Percentiles rank a stretch among this genome's conserved stretches.
phyloP scores from a whole-genome alignment of 92 coral and sea anemone genomes.

The Epizoanthus illoricatus region DNA sequence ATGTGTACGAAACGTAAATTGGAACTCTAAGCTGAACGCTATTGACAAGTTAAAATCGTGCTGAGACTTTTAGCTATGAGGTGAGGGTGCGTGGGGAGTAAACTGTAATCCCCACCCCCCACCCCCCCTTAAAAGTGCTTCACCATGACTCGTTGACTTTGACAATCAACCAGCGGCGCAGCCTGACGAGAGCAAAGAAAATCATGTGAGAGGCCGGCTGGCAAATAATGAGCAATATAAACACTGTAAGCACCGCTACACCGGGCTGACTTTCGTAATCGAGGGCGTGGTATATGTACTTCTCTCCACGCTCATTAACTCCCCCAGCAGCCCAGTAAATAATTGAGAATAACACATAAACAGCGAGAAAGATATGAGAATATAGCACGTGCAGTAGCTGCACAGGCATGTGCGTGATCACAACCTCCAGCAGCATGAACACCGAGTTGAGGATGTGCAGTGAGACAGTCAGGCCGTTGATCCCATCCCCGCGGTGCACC shows the following conservation, averaged over 20 bases:
- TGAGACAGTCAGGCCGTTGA: slow-evolving; percentile 61
- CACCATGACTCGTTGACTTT: slow-evolving; percentile 44
- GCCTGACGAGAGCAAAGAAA: slow-evolving; percentile 54
- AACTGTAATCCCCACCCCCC: too few species aligned
- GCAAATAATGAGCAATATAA: slow-evolving; percentile 56
- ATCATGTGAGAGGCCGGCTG: slow-evolving; percentile 61
- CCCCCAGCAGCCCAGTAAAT: slow-evolving; percentile 95
- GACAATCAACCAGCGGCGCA: slow-evolving; percentile 70
- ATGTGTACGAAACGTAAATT: too few species aligned
- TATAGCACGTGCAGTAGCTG: slow-evolving; percentile 77
- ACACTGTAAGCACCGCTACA: slow-evolving; percentile 61
- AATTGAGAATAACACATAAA: slow-evolving; percentile 79
- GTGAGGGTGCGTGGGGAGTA: too few species aligned
- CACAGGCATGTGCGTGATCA: slow-evolving; percentile 77
- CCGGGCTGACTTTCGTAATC: slow-evolving; percentile 65
- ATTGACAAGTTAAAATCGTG: too few species aligned
- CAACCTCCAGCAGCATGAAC: slow-evolving; percentile 74
- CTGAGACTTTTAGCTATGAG: too few species aligned
- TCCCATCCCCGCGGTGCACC: slow-evolving; percentile 42
- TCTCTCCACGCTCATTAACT: slow-evolving; percentile 44
- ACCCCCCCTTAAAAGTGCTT: background rate
- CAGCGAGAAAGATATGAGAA: slow-evolving; percentile 67
- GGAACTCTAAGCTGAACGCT: too few species aligned
- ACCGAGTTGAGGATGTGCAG: slow-evolving; percentile 67
- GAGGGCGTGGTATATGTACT: slow-evolving; percentile 69